Base-by-base conservation (phyloP, 2,888 invertebrate species). In the Tyria jacobaeae region DNA sequence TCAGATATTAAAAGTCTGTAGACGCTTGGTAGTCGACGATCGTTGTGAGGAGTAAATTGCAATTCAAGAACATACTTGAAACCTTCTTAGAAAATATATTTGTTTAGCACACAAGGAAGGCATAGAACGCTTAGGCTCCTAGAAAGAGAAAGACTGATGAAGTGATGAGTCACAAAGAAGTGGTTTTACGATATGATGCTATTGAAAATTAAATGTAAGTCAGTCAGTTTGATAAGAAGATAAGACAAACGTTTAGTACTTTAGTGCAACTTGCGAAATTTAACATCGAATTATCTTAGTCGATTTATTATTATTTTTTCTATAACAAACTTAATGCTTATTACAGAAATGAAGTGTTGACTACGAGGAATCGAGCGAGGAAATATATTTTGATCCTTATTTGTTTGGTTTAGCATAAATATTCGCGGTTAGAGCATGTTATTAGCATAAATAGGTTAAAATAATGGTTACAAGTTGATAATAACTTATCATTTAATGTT, bases 181-280 rank as follows among this genome's bases (percentile, higher is more conserved):
- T 51, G 51, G 21, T 51, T 21, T 10, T 15, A 51, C 24, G 51
- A 4, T 51, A 12, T 21, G 9, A 7, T 9, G 41, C 9, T 41
- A 17, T 3, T 2, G 3, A 10, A 17, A 41, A 50, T 34, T 34
- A 62, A 65, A 68, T 60, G 62, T 55, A 53, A 62, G n/a, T n/a
- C n/a, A 73, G 64, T 69, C 48, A 60, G 61, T 60, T 54, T 66
- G 73, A 73, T 81, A 80, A 68, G 17, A 48, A 55, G 34, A 56
- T 47, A 60, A 57, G 24, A 74, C 71, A 79, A 78, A 67, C 63
- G 55, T n/a, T n/a, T n/a, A n/a, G 35, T 51, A 59, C 56, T 60
- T 64, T 63, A 70, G 60, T 66, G 58, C 64, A 68, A 62, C 57
- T 64, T 69, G 63, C 50, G 56, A 68, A 71, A 73, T 78, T 70